Base-by-base conservation (phyloP, 2,113 vertebrate genomes). In the Heterotis niloticus region DNA sequence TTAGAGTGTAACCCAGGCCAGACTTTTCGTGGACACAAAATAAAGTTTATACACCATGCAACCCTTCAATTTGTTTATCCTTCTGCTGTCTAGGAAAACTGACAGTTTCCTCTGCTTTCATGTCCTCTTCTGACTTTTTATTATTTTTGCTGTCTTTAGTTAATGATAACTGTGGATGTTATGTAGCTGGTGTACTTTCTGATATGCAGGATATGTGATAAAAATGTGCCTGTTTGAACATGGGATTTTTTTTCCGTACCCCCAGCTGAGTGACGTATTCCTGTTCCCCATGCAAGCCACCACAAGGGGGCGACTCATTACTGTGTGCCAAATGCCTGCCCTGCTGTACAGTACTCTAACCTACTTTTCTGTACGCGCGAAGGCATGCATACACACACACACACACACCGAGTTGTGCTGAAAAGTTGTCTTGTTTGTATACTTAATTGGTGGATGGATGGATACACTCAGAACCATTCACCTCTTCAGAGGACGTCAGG, bases 1-100 rank as follows among this genome's bases (percentile, higher is more conserved):
- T 72, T 52, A 26, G 64, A 26, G 17, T 11, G 71, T 44, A 79
- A 85, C 86, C 51, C 78, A 84, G 81, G 81, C 56, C 75, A 75
- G 51, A 14, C 12, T 62, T 13, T 34, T 20, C 23, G 69, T 75
- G 76, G 59, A 26, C 76, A 79, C 78, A 80, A 52, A 69, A 59
- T 17, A 75, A n/a, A 56, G 62, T 12, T 5, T 56, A 54, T 52
- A 23, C 14, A 56, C 26, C 34, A 56, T 52, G 60, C 20, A 5
- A 26, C 10, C 62, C n/a, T 28, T 23, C 18, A 26, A 26, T 13
- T 16, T 75, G 60, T 64, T 76, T 20, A 65, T 24, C 29, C 20
- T 76, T 76, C 34, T 44, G 34, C 7, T 44, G 34, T 44, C 7
- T 44, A 44, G 34, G 34, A 51, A 20, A 51, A 51, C 16, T 7